Base-by-base conservation (phyloP, 2,113 vertebrate species). In the Lathamus discolor region DNA sequence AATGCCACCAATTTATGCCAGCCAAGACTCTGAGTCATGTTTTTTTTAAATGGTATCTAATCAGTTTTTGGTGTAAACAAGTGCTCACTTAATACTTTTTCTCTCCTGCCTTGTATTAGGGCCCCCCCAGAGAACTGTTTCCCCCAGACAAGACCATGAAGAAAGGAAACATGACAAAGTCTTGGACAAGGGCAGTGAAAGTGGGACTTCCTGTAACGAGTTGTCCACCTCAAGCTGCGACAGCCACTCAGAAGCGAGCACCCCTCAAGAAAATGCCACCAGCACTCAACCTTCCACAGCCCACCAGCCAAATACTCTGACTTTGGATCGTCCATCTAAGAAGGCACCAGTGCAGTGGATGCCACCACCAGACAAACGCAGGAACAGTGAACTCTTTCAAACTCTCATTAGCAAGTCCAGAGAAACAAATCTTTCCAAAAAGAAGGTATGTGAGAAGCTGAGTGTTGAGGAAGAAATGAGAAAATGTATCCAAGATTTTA, bases 321-420 rank as follows among this genome's bases (percentile, higher is more conserved):
- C 99, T 1, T 80, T 99, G 95, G 98, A 99, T 97, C 98, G 98
- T 11, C 98, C 98, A 0, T 98, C 98, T 10, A 99, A 98, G 97
- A 99, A 99, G 63, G 98, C 98, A 1, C 98, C 98, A 0, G 97
- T 98, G 69, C 98, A 98, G 68, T 99, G 98, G 98, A 98, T 99
- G 97, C 98, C 98, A 41, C 94, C 98, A 1, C 98, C 98, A 13
- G 98, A 99, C 92, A 99, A 99, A 96, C 98, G 99, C 89, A 98
- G 99, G 74, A 99, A 99, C 97, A 99, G 99, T 88, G 99, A 99
- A 98, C 98, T 99, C 89, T 99, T 99, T 97, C 98, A 99, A 97
- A 98, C 98, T 24, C 98, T 99, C 92, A 99, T 98, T 96, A 99
- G 98, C 94, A 98, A 98, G 95, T 98, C 98, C 73, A 97, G 98